Base-by-base conservation (phyloP, 2,797 vertebrate genomes). In the Gambelia wislizenii region DNA sequence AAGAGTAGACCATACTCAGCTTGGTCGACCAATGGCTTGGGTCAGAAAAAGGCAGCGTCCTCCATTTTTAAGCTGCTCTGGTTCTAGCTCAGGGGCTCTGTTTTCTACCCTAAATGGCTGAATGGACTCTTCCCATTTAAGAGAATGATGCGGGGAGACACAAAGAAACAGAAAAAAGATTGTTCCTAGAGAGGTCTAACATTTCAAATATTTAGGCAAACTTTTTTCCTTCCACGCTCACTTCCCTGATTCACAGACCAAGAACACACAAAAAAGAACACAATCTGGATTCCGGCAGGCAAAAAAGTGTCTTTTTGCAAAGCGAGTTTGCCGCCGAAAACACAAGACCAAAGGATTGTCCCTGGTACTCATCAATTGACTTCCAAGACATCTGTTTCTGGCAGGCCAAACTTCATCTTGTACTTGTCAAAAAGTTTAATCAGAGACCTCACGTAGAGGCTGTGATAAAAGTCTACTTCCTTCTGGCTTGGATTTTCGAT, bases 361-460 rank as follows among this genome's bases (percentile, higher is more conserved):
- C 39, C 6, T 20, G 9, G 83, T 1, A 42, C 81, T 74, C 84
- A 89, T 99, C 97, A 99, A 89, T 97, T 97, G 94, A 99, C 97
- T 92, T 97, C 94, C 93, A 99, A 96, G 86, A 96, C 54, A 70
- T 99, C 98, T 0, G 97, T 97, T 92, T 99, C 98, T 0, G 96
- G 97, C 90, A 99, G 96, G 70, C 98, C 99, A 33, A 98, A 98
- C 82, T 97, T 98, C 61, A 97, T 98, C 96, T 99, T 99, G 93
- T 98, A 98, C 89, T 98, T 98, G 94, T 99, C 97, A 54, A 99
- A 99, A 84, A 99, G 98, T 91, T 97, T 97, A 93, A 95, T 96
- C 72, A 99, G 97, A 74, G 98, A 98, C 85, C 95, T 97, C 95
- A 98, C 86, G 87, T 99, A 99, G 96, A 99, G 97, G 91, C 94